phyloP scores from a whole-genome alignment of 2,113 vertebrate genomes.

The Dicaeum eximium region DNA sequence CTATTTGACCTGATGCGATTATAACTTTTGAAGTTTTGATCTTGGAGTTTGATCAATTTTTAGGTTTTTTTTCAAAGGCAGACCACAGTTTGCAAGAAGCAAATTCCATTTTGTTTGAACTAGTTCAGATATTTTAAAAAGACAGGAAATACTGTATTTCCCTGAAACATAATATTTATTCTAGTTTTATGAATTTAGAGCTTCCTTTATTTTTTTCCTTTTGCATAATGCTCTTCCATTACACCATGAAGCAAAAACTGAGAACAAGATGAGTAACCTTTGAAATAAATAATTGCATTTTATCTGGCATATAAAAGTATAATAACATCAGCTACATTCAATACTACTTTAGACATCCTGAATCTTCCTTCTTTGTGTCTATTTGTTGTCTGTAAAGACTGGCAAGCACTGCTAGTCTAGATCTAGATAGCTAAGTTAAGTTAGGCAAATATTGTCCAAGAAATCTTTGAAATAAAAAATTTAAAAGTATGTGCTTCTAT shows the following conservation, averaged over 20 bases:
- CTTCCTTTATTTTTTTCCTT: background rate
- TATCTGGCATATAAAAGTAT: background rate
- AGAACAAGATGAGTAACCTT: background rate
- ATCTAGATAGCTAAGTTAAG: background rate
- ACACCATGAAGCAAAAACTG: background rate
- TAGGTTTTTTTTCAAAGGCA: background rate
- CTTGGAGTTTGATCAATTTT: background rate
- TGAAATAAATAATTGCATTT: background rate
- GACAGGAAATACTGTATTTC: background rate
- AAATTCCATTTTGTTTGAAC: background rate
- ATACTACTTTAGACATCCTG: background rate
- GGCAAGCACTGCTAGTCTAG: background rate
- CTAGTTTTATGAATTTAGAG: background rate
- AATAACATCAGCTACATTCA: background rate
- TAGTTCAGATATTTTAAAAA: background rate
- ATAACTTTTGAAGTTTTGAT: background rate
- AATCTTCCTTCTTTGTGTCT: background rate
- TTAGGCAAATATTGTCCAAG: background rate
- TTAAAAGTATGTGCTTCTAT: background rate
- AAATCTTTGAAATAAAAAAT: background rate
- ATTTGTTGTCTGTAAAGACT: background rate
- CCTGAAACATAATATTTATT: background rate
- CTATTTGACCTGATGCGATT: background rate
- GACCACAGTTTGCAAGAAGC: background rate
- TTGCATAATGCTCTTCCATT: background rate